Conservation (phyloP, 2,888 invertebrate genomes). For the Synergus gifuensis region DNA sequence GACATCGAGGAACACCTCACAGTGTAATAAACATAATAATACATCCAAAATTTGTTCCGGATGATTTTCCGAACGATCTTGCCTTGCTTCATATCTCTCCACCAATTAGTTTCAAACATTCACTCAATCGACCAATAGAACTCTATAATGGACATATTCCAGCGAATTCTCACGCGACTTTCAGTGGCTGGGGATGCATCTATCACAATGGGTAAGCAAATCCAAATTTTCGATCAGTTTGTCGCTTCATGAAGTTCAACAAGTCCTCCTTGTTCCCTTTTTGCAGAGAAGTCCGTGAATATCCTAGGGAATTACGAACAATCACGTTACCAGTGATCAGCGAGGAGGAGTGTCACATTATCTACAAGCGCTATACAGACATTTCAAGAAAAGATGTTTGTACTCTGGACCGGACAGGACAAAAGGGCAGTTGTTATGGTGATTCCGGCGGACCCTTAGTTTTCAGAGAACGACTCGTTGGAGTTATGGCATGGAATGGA, state of each 20-base stretch:
- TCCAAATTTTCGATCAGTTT: too few species aligned
- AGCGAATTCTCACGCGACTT: neutral
- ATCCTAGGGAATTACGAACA: neutral
- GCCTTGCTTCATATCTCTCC: neutral
- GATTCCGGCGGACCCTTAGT: conserved; percentile 2
- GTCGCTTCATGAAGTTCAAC: too few species aligned
- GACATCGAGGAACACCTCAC: too few species aligned
- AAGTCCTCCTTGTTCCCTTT: too few species aligned
- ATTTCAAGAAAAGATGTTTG: neutral
- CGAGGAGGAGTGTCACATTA: neutral
- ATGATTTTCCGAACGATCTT: neutral
- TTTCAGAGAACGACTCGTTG: neutral
- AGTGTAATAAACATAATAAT: too few species aligned
- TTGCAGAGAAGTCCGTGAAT: too few species aligned
- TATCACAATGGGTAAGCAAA: neutral
- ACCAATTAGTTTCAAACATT: neutral
- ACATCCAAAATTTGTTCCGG: too few species aligned
- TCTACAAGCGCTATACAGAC: neutral
- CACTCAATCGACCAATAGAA: conserved; percentile 2
- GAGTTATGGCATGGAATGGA: neutral
- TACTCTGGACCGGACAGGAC: neutral
- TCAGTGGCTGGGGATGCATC: conserved; percentile 1
- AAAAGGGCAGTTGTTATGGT: neutral
- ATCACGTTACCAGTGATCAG: neutral
- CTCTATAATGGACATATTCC: neutral